These are phyloP conservation scores for Lepas anatifera DNA, from an alignment of 2,888 invertebrate genomes.

Conservation along the genomic window DNA sequence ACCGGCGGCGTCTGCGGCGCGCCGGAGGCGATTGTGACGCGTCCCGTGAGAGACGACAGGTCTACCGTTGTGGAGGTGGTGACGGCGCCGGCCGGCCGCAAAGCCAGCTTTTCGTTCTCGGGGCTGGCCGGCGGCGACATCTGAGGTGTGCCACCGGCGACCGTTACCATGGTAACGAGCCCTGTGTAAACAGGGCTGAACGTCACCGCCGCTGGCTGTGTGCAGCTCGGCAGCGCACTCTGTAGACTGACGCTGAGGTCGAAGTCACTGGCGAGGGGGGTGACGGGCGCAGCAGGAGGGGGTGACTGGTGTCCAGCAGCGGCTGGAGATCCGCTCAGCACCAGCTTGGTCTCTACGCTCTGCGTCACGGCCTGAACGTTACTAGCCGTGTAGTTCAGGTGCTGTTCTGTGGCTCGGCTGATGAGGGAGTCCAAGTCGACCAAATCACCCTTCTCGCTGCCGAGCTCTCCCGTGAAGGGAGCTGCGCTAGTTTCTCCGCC, in stretches of 20 bases:
- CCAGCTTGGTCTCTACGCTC: slow-evolving; percentile 11
- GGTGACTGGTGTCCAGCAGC: background rate
- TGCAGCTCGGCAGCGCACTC: background rate
- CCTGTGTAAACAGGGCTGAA: slow-evolving; percentile 15
- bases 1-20: slow-evolving; percentile 26
- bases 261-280: background rate
- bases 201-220: background rate
- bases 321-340: background rate
- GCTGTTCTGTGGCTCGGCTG: slow-evolving; percentile 27
- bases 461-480: background rate
- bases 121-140: slow-evolving; percentile 25
- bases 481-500: background rate
- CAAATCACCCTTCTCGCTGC: background rate
- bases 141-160: slow-evolving; percentile 26
- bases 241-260: background rate
- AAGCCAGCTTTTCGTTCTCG: slow-evolving; percentile 23
- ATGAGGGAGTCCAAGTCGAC: slow-evolving; percentile 3
- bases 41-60: slow-evolving; percentile 16
- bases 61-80: slow-evolving; percentile 21
- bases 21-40: slow-evolving; percentile 20
- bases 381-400: background rate
- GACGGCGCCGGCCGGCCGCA: slow-evolving; percentile 17
- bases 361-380: slow-evolving; percentile 8
- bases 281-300: background rate
- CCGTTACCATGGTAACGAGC: slow-evolving; percentile 21